Percentiles rank a stretch among this genome's conserved stretches.
phyloP scores from a whole-genome alignment of 2,888 invertebrate species.

The Ceraclea dissimilis region DNA sequence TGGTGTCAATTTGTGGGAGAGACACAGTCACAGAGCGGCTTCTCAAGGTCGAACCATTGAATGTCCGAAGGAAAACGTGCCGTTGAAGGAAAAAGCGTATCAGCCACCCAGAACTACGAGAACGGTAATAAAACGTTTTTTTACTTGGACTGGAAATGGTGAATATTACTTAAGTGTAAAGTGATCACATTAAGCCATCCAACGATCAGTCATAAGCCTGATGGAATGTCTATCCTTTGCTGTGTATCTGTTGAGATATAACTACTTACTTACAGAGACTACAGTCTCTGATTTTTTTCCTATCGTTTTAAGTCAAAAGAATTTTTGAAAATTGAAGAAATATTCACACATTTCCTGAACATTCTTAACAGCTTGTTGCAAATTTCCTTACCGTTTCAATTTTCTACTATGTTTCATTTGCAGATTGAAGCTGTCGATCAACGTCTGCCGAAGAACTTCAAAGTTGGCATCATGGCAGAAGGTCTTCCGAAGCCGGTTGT shows the following conservation, averaged over 20 bases:
- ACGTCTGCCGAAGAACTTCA: constrained; percentile 19
- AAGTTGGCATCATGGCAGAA: constrained; percentile 20
- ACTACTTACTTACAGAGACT: background rate
- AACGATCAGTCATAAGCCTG: no score
- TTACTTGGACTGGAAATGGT: no score
- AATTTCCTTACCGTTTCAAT: no score
- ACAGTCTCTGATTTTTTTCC: no score
- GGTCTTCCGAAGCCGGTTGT: constrained; percentile 14
- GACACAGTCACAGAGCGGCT: constrained; percentile 4
- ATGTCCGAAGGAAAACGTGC: constrained; percentile 3
- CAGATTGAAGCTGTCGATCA: constrained; percentile 12
- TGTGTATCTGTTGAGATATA: no score
- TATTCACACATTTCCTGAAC: no score
- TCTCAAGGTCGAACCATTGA: constrained; percentile 3
- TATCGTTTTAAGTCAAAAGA: no score
- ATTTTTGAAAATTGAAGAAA: no score
- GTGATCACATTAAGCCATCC: no score
- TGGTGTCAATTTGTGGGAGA: constrained; percentile 28
- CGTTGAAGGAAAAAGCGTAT: constrained; percentile 24
- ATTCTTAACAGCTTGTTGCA: no score
- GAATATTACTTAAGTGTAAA: no score
- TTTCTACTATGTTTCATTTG: constrained; percentile 13
- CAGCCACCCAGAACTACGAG: constrained; percentile 19
- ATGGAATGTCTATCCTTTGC: no score
- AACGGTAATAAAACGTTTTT: constrained; percentile 15